Conservation (phyloP, 2,888 invertebrate genomes). For the Drosophila mercatorum region DNA sequence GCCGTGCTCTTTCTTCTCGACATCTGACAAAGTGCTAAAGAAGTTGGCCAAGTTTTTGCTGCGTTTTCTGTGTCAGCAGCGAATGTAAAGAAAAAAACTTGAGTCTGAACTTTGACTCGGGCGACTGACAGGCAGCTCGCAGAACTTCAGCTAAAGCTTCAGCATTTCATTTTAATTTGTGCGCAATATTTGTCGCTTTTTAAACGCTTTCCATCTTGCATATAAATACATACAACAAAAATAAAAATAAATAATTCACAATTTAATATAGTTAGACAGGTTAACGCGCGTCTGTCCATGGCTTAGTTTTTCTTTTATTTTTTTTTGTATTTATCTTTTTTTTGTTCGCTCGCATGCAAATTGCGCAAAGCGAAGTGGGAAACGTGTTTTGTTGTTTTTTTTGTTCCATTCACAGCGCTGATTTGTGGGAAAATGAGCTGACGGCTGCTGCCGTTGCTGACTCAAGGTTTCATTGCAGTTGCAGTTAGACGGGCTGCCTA, state of each 20-base stretch:
- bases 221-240: not conserved
- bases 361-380: slow-evolving; percentile 54
- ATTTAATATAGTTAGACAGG: slow-evolving; percentile 23
- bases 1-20: slow-evolving; percentile 2
- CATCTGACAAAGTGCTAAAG: slow-evolving; percentile 22
- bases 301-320: slow-evolving; percentile 39
- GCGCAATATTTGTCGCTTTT: slow-evolving; percentile 1
- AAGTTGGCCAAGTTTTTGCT: slow-evolving; percentile 24
- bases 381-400: slow-evolving; percentile 50
- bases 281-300: slow-evolving; percentile 43
- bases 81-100: slow-evolving; percentile 31
- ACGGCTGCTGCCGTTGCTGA: slow-evolving; percentile 19
- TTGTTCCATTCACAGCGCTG: slow-evolving; percentile 47
- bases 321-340: slow-evolving; percentile 5
- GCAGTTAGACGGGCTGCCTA: slow-evolving; percentile 37
- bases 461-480: slow-evolving; percentile 50
- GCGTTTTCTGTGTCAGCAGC: slow-evolving; percentile 6
- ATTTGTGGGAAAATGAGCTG: slow-evolving; percentile 59
- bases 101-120: slow-evolving; percentile 38
- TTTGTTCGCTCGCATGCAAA: slow-evolving; percentile 47
- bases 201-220: not conserved
- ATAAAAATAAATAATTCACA: slow-evolving; percentile 1
- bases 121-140: not conserved
- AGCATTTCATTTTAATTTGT: slow-evolving; percentile 18
- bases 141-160: not conserved